phyloP scores from a whole-genome alignment of 2,888 invertebrate species.

The Orthosia incerta region DNA sequence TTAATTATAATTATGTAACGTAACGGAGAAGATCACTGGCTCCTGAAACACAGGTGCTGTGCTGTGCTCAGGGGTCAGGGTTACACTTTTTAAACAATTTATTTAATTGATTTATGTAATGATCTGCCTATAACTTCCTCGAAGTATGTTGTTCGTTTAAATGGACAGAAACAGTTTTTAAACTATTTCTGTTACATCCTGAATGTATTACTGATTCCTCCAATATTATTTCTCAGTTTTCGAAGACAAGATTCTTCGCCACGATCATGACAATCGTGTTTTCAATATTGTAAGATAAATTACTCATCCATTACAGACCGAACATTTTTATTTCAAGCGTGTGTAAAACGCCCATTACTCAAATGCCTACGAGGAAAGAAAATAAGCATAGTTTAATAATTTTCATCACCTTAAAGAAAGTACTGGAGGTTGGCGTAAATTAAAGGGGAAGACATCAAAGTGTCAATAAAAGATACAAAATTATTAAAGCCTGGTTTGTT shows the following conservation, averaged over 20 bases:
- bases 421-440: conserved; percentile 16
- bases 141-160: too few relatives aligned
- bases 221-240: background rate
- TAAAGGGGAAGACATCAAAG: background rate
- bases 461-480: background rate
- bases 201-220: too few relatives aligned
- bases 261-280: background rate
- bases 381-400: conserved; percentile 44
- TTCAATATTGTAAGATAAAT: conserved; percentile 4
- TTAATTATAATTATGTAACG: too few relatives aligned
- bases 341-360: conserved; percentile 41
- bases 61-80: too few relatives aligned
- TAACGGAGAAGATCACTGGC: too few relatives aligned
- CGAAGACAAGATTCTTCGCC: background rate
- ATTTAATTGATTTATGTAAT: too few relatives aligned
- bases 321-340: conserved; percentile 27
- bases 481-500: background rate
- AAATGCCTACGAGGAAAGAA: conserved; percentile 22
- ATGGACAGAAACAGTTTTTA: too few relatives aligned
- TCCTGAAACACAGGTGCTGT: too few relatives aligned
- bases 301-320: conserved; percentile 11
- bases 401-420: conserved; percentile 6
- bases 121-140: too few relatives aligned
- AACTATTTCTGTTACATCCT: too few relatives aligned
- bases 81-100: too few relatives aligned